phyloP scores from a whole-genome alignment of 2,888 invertebrate species.

The Orchesella flavescens region DNA sequence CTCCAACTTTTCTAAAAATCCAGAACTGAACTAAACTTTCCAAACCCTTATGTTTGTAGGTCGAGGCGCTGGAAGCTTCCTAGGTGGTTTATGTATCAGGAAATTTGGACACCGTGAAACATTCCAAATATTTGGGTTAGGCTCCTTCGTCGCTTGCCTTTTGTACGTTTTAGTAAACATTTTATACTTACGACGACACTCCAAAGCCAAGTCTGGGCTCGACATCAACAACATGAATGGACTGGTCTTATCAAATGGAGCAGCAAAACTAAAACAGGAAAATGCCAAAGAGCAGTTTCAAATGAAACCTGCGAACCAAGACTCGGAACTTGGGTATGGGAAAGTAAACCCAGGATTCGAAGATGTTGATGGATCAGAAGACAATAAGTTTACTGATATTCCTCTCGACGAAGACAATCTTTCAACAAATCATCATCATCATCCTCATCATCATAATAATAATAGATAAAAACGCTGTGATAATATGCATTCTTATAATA shows the following conservation, averaged over 20 bases:
- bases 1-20: no score
- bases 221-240: conserved; percentile 62
- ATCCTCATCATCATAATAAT: conserved; percentile 47
- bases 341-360: conserved; percentile 53
- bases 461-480: conserved; percentile 39
- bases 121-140: conserved; percentile 81
- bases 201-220: conserved; percentile 70
- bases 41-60: conserved; percentile 75
- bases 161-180: conserved; percentile 82
- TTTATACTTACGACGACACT: conserved; percentile 79
- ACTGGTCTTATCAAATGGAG: conserved; percentile 37
- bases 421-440: not conserved
- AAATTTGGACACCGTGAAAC: conserved; percentile 83
- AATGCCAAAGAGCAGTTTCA: conserved; percentile 24
- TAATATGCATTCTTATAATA: not conserved
- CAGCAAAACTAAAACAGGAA: conserved; percentile 23
- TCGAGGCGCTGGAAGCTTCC: conserved; percentile 83
- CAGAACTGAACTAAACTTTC: not conserved
- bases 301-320: conserved; percentile 39
- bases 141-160: conserved; percentile 80
- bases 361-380: conserved; percentile 15
- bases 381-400: conserved; percentile 67
- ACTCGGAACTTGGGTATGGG: conserved; percentile 48
- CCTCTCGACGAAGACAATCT: conserved; percentile 68
- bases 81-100: conserved; percentile 85